Base-by-base conservation (phyloP, 2,888 invertebrate species). In the Aphodius sticticus region DNA sequence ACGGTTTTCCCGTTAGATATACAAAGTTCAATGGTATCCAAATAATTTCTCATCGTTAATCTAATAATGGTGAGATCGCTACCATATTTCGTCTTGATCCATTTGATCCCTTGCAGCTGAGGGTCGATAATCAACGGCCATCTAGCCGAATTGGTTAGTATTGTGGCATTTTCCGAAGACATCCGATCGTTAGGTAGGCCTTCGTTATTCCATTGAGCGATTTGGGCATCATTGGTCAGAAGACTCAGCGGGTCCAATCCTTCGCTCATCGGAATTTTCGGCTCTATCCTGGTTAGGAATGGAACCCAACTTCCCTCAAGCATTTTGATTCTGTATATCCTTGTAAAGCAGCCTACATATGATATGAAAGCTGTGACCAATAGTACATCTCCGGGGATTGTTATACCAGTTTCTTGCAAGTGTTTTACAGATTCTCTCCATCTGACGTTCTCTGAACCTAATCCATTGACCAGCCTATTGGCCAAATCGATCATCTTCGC, bases 111-210 rank as follows among this genome's bases (percentile, higher is more conserved):
- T 91, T 97, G 97, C 14, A 89, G 83, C 88, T 97, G 97, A 0
- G 98, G 98, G 90, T 98, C 98, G 83, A 98, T 97, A 93, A 98
- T 96, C 16, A 98, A 90, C 0, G 98, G 98, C 96, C 98, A 98
- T 36, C 98, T 91, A 70, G 96, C 94, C 0, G 97, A 97, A 88
- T 95, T 96, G 16, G 94, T 94, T 77, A 98, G 91, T 84, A 98
- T 97, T 16, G 96, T 96, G 6, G 98, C 98, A 88, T 98, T 98
- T 89, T 98, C 98, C 0, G 96, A 92, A 6, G 98, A 98, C 97
- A 98, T 98, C 76, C 95, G 92, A 88, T 98, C 98, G 77, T 94
- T 95, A 5, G 98, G 98, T 76, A 99, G 89, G 0, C 95, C 97
- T 89, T 97, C 96, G 87, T 98, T 98, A 88, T 98, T 97, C 98